Evolutionary conservation across 2,113 vertebrate species (phyloP).

Genomic region (Bambusicola thoracicus): DNA sequence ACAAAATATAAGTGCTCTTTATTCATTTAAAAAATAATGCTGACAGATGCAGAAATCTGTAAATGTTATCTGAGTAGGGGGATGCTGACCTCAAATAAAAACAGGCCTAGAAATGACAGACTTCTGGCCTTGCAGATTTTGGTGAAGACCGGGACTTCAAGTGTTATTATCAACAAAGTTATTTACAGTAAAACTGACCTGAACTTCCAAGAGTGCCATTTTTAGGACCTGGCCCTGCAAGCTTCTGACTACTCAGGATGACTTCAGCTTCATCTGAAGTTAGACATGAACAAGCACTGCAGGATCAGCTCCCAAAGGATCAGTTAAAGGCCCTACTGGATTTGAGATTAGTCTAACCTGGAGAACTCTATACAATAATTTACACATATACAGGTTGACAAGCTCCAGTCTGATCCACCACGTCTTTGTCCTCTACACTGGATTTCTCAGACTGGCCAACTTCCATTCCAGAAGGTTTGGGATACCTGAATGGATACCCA

Average conservation of each 20-base stretch:
- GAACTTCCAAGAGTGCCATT: not conserved
- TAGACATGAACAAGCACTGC: not conserved
- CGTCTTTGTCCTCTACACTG: conserved; percentile 42
- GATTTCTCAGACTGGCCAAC: conserved; percentile 60
- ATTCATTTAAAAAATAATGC: conserved; percentile 74
- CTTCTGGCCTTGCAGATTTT: conserved; percentile 44
- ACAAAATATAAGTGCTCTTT: conserved; percentile 87
- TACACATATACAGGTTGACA: conserved; percentile 98
- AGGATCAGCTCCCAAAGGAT: conserved; percentile 54
- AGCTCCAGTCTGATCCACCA: conserved; percentile 82
- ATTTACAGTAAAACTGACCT: conserved; percentile 59
- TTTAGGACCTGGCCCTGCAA: conserved; percentile 50
- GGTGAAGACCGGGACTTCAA: conserved; percentile 67
- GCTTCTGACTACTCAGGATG: not conserved
- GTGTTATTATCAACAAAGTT: conserved; percentile 35
- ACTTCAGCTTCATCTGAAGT: conserved; percentile 15
- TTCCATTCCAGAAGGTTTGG: conserved; percentile 85
- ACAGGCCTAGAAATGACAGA: conserved; percentile 45
- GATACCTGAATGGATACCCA: conserved; percentile 94
- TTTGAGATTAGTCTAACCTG: conserved; percentile 40
- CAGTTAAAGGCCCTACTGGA: conserved; percentile 46
- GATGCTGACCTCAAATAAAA: conserved; percentile 45
- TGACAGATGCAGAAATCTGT: conserved; percentile 71
- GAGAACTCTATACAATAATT: conserved; percentile 62
- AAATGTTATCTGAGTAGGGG: conserved; percentile 55